A percentile compares a stretch with the other conserved stretches of the same genome.
Conservation (phyloP, 2,113 vertebrate genomes). For the Galemys pyrenaicus region DNA sequence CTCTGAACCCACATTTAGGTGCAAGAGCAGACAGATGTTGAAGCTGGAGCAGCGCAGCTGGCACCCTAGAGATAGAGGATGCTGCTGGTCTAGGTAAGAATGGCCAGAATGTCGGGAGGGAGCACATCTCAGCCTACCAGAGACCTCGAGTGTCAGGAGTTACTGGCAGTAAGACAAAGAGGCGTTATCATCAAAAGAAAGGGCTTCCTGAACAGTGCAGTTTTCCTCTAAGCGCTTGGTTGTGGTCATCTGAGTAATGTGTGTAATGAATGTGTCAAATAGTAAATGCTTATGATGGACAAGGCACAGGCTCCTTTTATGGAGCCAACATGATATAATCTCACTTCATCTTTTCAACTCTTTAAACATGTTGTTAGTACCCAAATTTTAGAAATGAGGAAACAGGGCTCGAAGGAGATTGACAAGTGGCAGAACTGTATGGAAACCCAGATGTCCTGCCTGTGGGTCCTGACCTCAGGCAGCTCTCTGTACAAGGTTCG, state of each 20-base stretch:
- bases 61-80: background rate
- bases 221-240: background rate
- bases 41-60: background rate
- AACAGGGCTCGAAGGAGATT: slow-evolving; percentile 46
- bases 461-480: slow-evolving; percentile 6
- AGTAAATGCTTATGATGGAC: background rate
- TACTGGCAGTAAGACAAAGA: slow-evolving; percentile 7
- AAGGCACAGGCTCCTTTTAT: background rate
- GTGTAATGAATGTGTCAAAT: background rate
- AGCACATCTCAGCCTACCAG: background rate
- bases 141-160: background rate
- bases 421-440: slow-evolving; percentile 12
- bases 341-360: slow-evolving; percentile 39
- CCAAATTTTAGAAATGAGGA: slow-evolving; percentile 67
- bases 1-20: background rate
- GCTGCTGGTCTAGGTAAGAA: background rate
- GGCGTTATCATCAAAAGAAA: background rate
- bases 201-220: background rate
- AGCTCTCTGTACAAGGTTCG: background rate
- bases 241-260: slow-evolving; percentile 6
- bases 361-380: background rate
- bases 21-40: background rate
- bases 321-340: background rate
- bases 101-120: background rate
- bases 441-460: slow-evolving; percentile 53